A percentile compares a stretch with the other conserved stretches of the same genome.
phyloP scores from a whole-genome alignment of 1,140 invertebrate genomes.

The Dufourea novaeangliae region DNA sequence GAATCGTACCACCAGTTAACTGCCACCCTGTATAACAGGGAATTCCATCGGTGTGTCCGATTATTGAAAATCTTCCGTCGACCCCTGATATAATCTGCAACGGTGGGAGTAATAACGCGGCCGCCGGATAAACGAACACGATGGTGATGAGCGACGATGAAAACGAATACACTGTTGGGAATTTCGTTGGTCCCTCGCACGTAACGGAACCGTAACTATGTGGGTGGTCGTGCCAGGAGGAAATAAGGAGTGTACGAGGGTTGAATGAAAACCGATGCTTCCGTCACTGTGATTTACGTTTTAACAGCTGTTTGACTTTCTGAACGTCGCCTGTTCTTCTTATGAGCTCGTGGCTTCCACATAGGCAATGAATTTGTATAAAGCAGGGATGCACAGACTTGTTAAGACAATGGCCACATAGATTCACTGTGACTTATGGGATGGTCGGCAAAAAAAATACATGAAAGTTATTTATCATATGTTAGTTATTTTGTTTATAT shows the following conservation, averaged over 20 bases:
- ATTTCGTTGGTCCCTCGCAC: background rate
- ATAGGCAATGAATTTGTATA: no score
- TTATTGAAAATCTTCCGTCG: slow-evolving; percentile 3
- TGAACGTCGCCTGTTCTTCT: no score
- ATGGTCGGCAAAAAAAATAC: no score
- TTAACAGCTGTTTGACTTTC: no score
- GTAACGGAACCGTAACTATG: background rate
- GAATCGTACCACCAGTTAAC: no score
- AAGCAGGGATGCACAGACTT: no score
- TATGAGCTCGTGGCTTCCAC: no score
- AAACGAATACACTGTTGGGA: background rate
- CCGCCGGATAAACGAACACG: background rate
- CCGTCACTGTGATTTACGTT: background rate
- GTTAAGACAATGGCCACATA: no score
- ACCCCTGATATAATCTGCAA: slow-evolving; percentile 6
- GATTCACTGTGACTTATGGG: no score
- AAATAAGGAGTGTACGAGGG: background rate
- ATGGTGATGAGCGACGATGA: background rate
- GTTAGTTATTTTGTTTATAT: no score
- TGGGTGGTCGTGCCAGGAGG: background rate
- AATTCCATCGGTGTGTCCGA: background rate
- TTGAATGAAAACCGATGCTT: no score
- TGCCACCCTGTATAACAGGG: background rate
- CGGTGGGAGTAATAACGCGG: background rate
- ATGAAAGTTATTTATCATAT: no score